Conservation (phyloP, 2,113 vertebrate species). For the Amblyopsis rosae region DNA sequence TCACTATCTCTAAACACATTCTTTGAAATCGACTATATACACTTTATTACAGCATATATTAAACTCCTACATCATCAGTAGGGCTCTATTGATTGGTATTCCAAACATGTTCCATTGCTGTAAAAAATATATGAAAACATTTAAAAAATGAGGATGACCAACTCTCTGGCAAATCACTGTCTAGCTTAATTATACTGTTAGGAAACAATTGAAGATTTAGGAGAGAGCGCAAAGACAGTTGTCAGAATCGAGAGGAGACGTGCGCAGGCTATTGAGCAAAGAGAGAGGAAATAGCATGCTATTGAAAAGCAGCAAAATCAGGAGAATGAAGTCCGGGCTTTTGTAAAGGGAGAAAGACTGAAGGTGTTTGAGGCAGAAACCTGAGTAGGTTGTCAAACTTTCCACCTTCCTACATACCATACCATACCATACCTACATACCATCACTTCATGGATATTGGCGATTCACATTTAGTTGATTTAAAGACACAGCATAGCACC, state of each 20-base stretch:
- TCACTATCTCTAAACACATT: conserved; percentile 4
- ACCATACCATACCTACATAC: no score
- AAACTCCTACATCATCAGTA: background rate
- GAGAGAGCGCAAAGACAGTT: background rate
- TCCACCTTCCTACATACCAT: background rate
- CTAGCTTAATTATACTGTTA: no score
- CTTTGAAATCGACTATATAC: conserved; percentile 3
- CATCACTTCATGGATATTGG: background rate
- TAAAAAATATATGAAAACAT: no score
- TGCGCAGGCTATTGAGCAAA: background rate
- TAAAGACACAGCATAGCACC: background rate
- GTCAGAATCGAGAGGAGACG: no score
- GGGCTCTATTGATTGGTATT: background rate
- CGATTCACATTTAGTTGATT: background rate
- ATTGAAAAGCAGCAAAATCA: background rate
- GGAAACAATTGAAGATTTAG: no score
- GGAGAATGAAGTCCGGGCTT: background rate
- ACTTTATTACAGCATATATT: background rate
- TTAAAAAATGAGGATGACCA: no score
- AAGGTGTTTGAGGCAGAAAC: background rate
- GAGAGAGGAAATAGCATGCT: background rate
- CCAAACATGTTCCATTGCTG: background rate
- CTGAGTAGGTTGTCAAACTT: background rate
- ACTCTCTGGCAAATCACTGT: no score
- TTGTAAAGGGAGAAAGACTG: background rate